phyloP scores from a whole-genome alignment of 2,888 invertebrate species.

The Cecidostiba fungosa region DNA sequence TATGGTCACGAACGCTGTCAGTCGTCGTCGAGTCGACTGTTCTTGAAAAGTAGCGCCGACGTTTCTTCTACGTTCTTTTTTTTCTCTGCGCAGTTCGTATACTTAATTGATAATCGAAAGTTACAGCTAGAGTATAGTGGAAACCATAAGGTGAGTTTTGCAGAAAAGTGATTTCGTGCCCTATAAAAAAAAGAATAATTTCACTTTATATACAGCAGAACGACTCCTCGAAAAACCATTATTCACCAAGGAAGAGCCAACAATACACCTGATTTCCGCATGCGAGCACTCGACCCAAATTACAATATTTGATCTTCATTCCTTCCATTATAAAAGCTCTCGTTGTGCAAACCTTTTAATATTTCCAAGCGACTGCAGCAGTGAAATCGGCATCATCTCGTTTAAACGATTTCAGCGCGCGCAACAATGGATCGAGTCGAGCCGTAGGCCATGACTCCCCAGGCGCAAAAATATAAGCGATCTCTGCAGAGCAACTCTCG shows the following conservation, averaged over 20 bases:
- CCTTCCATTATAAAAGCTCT: not conserved
- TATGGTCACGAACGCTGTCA: conserved; percentile 28
- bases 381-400: conserved; percentile 20
- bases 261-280: conserved; percentile 9
- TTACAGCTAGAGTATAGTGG: not conserved
- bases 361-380: not conserved
- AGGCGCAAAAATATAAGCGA: conserved; percentile 49
- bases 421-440: conserved; percentile 23
- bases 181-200: no score
- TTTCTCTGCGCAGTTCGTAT: conserved; percentile 13
- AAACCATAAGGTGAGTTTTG: conserved; percentile 20
- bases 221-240: not conserved
- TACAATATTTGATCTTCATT: conserved; percentile 22
- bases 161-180: conserved; percentile 21
- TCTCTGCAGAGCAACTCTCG: conserved; percentile 21
- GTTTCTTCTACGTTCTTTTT: not conserved
- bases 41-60: not conserved
- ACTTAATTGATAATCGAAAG: conserved; percentile 46
- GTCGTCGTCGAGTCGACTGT: not conserved
- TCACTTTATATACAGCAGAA: no score
- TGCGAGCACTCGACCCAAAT: not conserved
- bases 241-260: not conserved
- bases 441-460: not conserved
- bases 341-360: conserved; percentile 4
- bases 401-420: conserved; percentile 22